Base-by-base conservation (phyloP, 1,140 invertebrate species). In the Meloidogyne chitwoodi region DNA sequence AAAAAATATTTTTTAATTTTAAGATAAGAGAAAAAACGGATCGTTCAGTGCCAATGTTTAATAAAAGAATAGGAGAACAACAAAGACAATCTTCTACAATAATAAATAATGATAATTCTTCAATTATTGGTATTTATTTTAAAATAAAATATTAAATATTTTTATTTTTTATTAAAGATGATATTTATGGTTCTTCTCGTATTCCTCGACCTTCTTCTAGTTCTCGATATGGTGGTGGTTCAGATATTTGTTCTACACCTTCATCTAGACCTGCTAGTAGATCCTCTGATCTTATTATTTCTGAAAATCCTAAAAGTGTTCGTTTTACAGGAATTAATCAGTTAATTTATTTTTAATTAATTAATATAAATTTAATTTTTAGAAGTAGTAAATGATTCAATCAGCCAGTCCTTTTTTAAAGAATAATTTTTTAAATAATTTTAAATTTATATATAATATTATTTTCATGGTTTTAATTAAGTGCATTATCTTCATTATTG, bases 21-120 rank as follows among this genome's bases (percentile, higher is more conserved):
- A 62, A 86, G 77, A 76, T 86, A 22, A 71, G 85, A 34, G 85
- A 86, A 75, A 86, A 86, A 72, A 86, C 85, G 0, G 86, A 87
- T 48, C 68, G 85, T 31, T 86, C 84, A 70, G 70, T 86, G 61
- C 85, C 86, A 22, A 86, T 86, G 85, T 85, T 85, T 68, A 80
- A 38, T 38, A 38, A 80, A 65, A 75, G 56, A 38, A 64, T 83
- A 65, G 14, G 29, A 70, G 0, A 69, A 38, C 19, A 26, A 61
- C 19, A 34, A 38, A 6, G 19, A 14, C 5, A 22, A n/a, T n/a
- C n/a, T n/a, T n/a, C 61, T 12, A 27, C 56, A 6, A 29, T 22
- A 65, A 41, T 72, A 0, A 24, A 1, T 56, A 68, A 26, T 44
- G 77, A 80, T 63, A 61, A 78, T 56, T 63, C 44, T 1, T 34